phyloP scores from a whole-genome alignment of 2,113 vertebrate species.

The Anarhynchus alexandrinus region DNA sequence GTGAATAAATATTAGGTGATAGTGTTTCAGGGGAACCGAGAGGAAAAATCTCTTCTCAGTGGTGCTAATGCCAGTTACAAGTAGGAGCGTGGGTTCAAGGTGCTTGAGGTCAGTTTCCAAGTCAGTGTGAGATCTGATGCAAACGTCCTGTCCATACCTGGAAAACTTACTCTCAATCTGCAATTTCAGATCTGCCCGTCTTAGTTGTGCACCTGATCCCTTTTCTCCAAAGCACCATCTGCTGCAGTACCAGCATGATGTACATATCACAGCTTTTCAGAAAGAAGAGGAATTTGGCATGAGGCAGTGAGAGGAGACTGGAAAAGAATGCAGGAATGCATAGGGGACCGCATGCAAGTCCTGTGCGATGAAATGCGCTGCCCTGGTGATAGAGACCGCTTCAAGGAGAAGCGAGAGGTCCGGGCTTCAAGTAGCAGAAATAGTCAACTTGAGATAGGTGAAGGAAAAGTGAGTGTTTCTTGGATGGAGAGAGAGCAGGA shows the following conservation, averaged over 20 bases:
- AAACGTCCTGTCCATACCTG: not conserved
- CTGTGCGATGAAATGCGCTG: not conserved
- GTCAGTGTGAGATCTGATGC: not conserved
- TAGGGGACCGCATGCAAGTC: not conserved
- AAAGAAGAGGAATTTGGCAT: not conserved
- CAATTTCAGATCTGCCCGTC: not conserved
- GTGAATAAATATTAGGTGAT: not conserved
- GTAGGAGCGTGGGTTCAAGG: not conserved
- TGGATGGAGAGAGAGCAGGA: not conserved
- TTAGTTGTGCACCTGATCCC: not conserved
- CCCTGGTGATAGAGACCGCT: not conserved
- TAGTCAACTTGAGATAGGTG: not conserved
- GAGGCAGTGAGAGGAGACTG: not conserved
- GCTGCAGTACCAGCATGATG: not conserved
- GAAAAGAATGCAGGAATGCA: not conserved
- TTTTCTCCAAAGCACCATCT: not conserved
- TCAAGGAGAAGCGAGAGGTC: not conserved
- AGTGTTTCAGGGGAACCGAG: not conserved
- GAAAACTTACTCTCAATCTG: not conserved
- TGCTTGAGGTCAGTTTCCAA: not conserved
- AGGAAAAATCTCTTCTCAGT: not conserved
- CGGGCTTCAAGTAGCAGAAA: not conserved
- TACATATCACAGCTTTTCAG: not conserved
- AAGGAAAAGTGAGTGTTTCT: not conserved
- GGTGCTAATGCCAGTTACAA: not conserved